Conservation (phyloP, 1,140 invertebrate genomes). For the Drosophila ohnishii region DNA sequence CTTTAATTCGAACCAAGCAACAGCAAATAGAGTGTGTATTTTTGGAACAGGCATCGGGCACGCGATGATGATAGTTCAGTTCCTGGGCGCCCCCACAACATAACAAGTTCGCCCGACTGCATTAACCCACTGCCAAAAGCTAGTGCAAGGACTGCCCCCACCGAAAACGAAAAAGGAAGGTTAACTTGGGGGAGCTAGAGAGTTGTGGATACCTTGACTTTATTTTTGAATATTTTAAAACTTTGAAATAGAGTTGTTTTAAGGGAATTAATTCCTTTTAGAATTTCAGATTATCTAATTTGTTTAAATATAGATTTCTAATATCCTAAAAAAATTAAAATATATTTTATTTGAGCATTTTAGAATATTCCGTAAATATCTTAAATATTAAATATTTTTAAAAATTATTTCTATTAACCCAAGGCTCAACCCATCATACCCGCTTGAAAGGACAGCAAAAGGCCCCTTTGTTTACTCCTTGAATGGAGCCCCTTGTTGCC, state of each 20-base stretch:
- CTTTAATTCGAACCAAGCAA: constrained; percentile 36
- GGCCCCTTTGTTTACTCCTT: constrained; percentile 48
- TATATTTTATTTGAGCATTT: no score
- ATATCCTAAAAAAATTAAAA: no score
- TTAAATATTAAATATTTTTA: no score
- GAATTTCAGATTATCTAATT: no score
- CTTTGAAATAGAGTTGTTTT: no score
- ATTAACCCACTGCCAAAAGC: constrained; percentile 72
- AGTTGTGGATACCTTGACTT: background rate
- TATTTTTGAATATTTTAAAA: background rate
- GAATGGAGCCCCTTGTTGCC: constrained; percentile 32
- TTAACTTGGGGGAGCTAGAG: background rate
- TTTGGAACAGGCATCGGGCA: constrained; percentile 47
- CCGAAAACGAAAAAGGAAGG: constrained; percentile 36
- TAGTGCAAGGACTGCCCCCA: constrained; percentile 69
- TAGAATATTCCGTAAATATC: background rate
- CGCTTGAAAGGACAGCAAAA: background rate
- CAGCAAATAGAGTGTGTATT: constrained; percentile 35
- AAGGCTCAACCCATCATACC: background rate
- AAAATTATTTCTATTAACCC: background rate
- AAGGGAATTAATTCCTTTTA: no score
- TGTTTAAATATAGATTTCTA: no score
- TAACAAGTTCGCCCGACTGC: constrained; percentile 48
- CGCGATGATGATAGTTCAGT: constrained; percentile 39
- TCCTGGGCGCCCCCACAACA: constrained; percentile 14